These are phyloP conservation scores for Periparus ater DNA, from an alignment of 2,797 vertebrate genomes.

Conservation along the genomic window DNA sequence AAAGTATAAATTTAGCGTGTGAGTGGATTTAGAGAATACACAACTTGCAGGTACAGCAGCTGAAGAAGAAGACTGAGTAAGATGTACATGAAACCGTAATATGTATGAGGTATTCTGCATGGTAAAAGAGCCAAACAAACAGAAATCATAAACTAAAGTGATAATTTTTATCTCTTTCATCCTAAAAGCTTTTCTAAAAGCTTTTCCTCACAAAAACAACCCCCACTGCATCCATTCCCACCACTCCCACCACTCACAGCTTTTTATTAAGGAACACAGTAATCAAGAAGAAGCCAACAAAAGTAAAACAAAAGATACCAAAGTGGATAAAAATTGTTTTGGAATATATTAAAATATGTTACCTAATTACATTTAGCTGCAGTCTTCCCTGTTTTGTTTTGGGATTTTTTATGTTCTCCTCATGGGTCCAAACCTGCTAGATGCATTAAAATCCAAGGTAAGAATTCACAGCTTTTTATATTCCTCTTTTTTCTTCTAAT, in stretches of 20 bases:
- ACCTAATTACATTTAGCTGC: not conserved
- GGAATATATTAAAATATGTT: not conserved
- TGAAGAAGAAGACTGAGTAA: not conserved
- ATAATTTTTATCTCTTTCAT: not conserved
- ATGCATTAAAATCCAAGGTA: not conserved
- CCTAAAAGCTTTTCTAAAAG: not conserved
- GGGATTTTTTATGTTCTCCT: not conserved
- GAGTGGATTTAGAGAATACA: not conserved
- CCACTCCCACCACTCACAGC: fast-evolving
- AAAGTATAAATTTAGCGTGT: not conserved
- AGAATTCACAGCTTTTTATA: not conserved
- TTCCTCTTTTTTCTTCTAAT: not conserved
- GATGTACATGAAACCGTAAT: not conserved
- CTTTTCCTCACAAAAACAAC: not conserved
- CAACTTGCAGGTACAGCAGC: not conserved
- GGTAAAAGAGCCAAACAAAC: not conserved
- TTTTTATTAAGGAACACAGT: not conserved
- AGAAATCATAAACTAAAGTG: not conserved
- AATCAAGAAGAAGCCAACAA: not conserved
- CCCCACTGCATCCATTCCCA: not conserved
- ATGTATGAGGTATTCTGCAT: not conserved
- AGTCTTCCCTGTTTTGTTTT: not conserved
- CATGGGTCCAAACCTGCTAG: not conserved
- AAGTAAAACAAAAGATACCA: not conserved
- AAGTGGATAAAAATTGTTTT: not conserved